phyloP scores from a whole-genome alignment of 1,140 invertebrate species.

The Homarus americanus region DNA sequence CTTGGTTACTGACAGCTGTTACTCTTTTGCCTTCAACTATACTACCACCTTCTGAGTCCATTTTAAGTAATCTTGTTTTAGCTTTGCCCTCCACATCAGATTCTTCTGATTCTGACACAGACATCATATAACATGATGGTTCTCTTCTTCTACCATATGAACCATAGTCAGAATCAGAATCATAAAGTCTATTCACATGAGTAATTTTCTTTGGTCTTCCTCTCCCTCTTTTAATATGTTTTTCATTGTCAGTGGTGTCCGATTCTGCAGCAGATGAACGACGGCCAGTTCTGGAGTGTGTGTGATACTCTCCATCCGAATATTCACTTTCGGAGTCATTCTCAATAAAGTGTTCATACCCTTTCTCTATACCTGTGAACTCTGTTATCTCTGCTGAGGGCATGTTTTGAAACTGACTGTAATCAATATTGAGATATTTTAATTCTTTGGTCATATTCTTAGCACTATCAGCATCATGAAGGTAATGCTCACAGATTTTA shows the following conservation, averaged over 20 bases:
- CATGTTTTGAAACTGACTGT: slow-evolving; percentile 82
- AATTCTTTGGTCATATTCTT: slow-evolving; percentile 82
- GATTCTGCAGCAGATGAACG: slow-evolving; percentile 73
- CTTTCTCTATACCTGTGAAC: slow-evolving; percentile 81
- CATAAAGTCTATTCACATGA: slow-evolving; percentile 78
- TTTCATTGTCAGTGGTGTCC: slow-evolving; percentile 26
- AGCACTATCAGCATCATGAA: slow-evolving; percentile 82
- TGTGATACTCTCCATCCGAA: slow-evolving; percentile 78
- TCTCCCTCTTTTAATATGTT: slow-evolving; percentile 49
- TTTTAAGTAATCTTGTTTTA: slow-evolving; percentile 79
- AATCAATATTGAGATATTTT: slow-evolving; percentile 84
- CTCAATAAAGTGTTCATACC: slow-evolving; percentile 75
- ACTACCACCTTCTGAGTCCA: slow-evolving; percentile 77
- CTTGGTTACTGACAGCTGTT: slow-evolving; percentile 68
- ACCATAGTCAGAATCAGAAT: slow-evolving; percentile 80
- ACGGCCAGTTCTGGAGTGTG: slow-evolving; percentile 79
- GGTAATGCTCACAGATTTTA: slow-evolving; percentile 81
- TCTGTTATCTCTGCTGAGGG: slow-evolving; percentile 78
- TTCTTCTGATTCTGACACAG: slow-evolving; percentile 77
- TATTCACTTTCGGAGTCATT: slow-evolving; percentile 62
- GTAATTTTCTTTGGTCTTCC: slow-evolving; percentile 75
- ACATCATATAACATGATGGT: slow-evolving; percentile 39
- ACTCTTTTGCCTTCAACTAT: slow-evolving; percentile 71
- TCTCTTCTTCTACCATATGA: slow-evolving; percentile 60
- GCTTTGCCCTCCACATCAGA: slow-evolving; percentile 79